Base-by-base conservation (phyloP, 2,113 vertebrate genomes). In the Bettongia penicillata region DNA sequence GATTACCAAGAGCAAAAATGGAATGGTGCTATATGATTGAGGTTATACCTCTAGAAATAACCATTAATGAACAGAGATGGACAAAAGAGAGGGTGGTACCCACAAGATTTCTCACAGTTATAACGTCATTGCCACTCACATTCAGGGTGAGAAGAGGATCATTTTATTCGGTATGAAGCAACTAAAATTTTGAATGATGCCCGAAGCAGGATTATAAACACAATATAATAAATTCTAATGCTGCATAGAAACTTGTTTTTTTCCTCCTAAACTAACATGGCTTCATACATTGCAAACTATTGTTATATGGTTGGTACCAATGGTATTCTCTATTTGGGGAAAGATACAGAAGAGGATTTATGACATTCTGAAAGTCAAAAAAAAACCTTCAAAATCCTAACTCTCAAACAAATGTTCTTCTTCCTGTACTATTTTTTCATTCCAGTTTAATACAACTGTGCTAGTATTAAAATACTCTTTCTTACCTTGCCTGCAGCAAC, bases 401-500 rank as follows among this genome's bases (percentile, higher is more conserved):
- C n/a, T 84, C 68, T 68, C 61, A 77, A 77, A 84, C n/a, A 43
- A 84, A 43, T 43, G 16, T 16, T 84, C 19, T 8, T 43, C 19
- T 84, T 43, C n/a, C n/a, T 28, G 48, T 94, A 50, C 53, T n/a
- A 95, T 91, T 90, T 57, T 48, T 48, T 89, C 48, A 92, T 53
- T n/a, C 24, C 55, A 1, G 8, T 90, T 91, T 90, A 51, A 37
- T 91, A 90, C 0, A 93, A 5, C 28, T 93, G 1, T 90, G 8
- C 11, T 91, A 48, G 0, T 53, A 37, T 91, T 95, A 61, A 93
- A 92, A 92, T 24, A 95, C 43, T 96, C 52, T 97, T 97, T 96
- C 97, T 94, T 99, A 99, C 99, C 99, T 99, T 99, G 97, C 99
- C 99, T 96, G 99, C 99, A 98, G 99, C 99, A 84, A 99, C 99